Percentiles rank a stretch among this genome's conserved stretches.
phyloP scores from a whole-genome alignment of 2,888 invertebrate species.

The Caradrina clavipalpis region DNA sequence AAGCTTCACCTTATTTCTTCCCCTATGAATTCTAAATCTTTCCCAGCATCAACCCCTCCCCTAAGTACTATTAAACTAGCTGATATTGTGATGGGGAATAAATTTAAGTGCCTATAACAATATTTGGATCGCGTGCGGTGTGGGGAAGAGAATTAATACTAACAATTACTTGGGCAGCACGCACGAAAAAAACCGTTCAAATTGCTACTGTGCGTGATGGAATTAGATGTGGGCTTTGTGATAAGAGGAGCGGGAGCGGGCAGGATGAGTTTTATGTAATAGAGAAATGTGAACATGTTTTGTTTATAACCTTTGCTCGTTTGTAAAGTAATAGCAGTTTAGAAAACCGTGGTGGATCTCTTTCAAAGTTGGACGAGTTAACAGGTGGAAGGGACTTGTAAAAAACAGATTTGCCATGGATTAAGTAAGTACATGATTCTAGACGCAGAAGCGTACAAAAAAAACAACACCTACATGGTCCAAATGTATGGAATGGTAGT shows the following conservation, averaged over 20 bases:
- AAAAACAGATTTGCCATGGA: no score
- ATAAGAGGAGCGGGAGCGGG: constrained; percentile 56
- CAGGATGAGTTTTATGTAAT: constrained; percentile 2
- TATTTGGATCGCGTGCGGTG: constrained; percentile 80
- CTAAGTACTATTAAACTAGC: constrained; percentile 47
- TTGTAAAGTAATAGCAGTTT: no score
- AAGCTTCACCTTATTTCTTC: constrained; percentile 9
- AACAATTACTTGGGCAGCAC: constrained; percentile 85
- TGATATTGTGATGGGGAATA: constrained; percentile 60
- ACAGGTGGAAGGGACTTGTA: no score
- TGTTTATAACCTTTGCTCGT: no score
- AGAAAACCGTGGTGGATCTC: no score
- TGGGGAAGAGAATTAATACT: constrained; percentile 85
- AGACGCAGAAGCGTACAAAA: no score
- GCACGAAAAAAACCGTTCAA: constrained; percentile 85
- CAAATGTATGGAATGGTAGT: no score
- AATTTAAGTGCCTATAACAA: constrained; percentile 74
- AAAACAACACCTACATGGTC: no score
- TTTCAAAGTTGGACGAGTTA: no score
- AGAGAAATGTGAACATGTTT: no score
- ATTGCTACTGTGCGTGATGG: constrained; percentile 85
- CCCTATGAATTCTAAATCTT: constrained; percentile 48
- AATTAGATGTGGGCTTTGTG: constrained; percentile 48
- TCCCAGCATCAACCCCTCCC: constrained; percentile 41
- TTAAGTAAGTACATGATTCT: no score